Percentiles rank a stretch among this genome's conserved stretches.
phyloP scores from a whole-genome alignment of 2,888 invertebrate genomes.

The Cryptocheilus praepositus region DNA sequence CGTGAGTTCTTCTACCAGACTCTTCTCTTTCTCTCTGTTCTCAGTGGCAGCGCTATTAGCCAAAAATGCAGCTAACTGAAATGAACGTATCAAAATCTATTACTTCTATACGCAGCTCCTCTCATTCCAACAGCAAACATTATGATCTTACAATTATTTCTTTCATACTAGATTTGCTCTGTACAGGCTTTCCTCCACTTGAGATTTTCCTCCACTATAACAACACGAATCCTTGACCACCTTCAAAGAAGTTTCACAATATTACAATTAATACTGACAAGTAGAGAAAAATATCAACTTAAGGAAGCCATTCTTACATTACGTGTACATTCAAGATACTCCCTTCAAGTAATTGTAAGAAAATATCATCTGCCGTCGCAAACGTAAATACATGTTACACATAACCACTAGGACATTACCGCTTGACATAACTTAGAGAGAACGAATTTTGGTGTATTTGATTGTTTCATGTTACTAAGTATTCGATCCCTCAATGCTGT shows the following conservation, averaged over 20 bases:
- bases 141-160: too few species aligned
- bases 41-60: constrained; percentile 79
- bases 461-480: constrained; percentile 85
- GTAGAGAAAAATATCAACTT: too few species aligned
- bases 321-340: too few species aligned
- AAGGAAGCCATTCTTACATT: too few species aligned
- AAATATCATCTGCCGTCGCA: too few species aligned
- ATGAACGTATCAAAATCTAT: constrained; percentile 38
- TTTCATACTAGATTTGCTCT: too few species aligned
- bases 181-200: too few species aligned
- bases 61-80: constrained; percentile 89
- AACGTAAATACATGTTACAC: not conserved
- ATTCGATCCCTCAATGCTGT: constrained; percentile 86
- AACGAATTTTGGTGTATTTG: constrained; percentile 89
- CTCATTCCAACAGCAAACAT: too few species aligned
- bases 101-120: not conserved
- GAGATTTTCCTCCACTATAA: not conserved
- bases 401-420: constrained; percentile 77
- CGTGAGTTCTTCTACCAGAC: constrained; percentile 85
- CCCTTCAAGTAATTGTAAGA: too few species aligned
- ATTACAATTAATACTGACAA: not conserved
- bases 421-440: constrained; percentile 91
- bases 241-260: not conserved
- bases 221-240: not conserved
- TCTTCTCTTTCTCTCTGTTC: constrained; percentile 78